Evolutionary conservation across 1,140 invertebrate species (phyloP), one percentile per base, ranked within the genome.

Genomic region (Arctopsyche grandis): DNA sequence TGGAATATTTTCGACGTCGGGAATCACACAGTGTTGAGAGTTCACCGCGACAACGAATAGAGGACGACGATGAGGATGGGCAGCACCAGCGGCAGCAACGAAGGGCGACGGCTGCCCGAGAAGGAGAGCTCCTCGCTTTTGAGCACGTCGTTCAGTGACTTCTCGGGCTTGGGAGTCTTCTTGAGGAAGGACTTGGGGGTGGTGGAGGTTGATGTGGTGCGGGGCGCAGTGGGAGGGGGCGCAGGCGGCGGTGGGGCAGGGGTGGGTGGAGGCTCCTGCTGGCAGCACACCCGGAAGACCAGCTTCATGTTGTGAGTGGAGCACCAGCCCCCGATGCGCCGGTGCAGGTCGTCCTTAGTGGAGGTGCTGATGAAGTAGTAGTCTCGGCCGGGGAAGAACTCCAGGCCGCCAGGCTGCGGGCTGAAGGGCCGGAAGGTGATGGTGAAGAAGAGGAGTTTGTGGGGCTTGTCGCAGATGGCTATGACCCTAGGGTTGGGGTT

Each of bases 291-390:
- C 87, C 97, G 97, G 89, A 98, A 98, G 26, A 98, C 95, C 58
- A 98, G 94, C 90, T 97, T 97, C 96, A 98, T 98, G 89, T 98
- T 97, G 86, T 98, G 93, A 80, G 93, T 95, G 52, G 94, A 92
- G 89, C 97, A 98, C 71, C 95, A 92, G 56, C 96, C 96, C 60
- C 96, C 95, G 86, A 97, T 95, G 83, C 95, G 92, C 84, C 95
- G 91, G 85, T 98, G 95, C 82, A 97, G 88, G 85, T 97, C 96
- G 85, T 97, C 95, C 86, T 95, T 95, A 80, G 95, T 96, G 71
- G 96, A 97, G 79, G 96, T 91, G 90, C 95, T 97, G 88, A 98
- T 98, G 89, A 98, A 98, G 87, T 97, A 98, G 87, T 98, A 98
- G 87, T 98, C 96, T 86, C 96, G 95, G 78, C 97, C 96, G 80